Evolutionary conservation across 2,888 invertebrate genomes (phyloP), one percentile per base, ranked within the genome.

Genomic region (Ormyrus thymus): DNA sequence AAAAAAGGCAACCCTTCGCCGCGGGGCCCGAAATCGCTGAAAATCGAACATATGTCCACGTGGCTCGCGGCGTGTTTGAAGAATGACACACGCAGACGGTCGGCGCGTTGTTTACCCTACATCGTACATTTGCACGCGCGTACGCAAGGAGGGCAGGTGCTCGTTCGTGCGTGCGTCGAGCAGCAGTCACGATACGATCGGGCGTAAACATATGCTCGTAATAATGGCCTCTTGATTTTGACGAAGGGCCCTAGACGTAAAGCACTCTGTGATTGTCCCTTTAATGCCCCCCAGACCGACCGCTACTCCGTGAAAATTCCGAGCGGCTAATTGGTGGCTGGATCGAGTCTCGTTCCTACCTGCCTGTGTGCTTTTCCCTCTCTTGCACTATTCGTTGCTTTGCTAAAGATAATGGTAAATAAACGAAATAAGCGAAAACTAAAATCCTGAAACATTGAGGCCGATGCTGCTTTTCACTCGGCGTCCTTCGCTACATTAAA

Each of bases 211-310:
- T 89, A 89, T 89, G 89, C 86, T 85, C 86, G 83, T 89, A 88
- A 89, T 89, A 86, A 89, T 86, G 86, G 88, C 85, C 88, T 87
- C 88, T 89, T 89, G 89, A 89, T 89, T 89, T 89, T 86, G 85
- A 86, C 84, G 84, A 87, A 87, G 89, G 87, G 83, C 82, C 81
- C 82, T 83, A 76, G 76, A 78, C 78, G 66, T 74, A 76, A 80
- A 81, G 82, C 79, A 81, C 79, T 79, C 86, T 83, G 87, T 86
- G 87, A 88, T 88, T 88, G 86, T 86, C 78, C 77, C 82, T 80
- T 83, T 83, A 78, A 81, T 82, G 81, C 81, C 29, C 29, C 29
- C 29, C 29, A 29, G 29, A 29, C 29, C 2, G 29, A 4, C 29
- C 29, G 29, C 29, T 29, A 29, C 29, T 29, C 29, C 29, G 1